Evolutionary conservation across 1,140 invertebrate species (phyloP), one percentile per base, ranked within the genome.

Genomic region (Mamestra configurata): DNA sequence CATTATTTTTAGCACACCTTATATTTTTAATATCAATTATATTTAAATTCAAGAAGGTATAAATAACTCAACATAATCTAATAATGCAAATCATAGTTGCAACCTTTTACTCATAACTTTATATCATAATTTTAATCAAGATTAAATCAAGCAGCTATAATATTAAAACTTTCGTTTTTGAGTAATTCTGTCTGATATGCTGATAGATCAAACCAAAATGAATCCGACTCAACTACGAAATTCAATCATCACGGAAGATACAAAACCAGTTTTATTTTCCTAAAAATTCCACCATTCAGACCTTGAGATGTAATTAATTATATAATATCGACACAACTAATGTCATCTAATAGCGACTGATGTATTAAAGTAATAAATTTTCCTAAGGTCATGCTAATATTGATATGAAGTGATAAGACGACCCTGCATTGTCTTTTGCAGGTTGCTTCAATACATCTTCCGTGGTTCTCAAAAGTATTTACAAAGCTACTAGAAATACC

Each of bases 331-430:
- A 43, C 20, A 37, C 24, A 66, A 64, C 27, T 66, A 77, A 77
- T 66, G 57, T 76, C 57, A 72, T 72, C 20, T 57, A 40, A 66
- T 64, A 73, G 37, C 40, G 35, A 72, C 57, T 49, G 15, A 79
- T 59, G 59, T 72, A 85, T 73, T 76, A 82, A 76, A 83, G 82
- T 82, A 72, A 81, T 82, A 89, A 86, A 89, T 86, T 82, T 88
- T 90, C 84, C 88, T 86, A 90, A 91, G 89, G 88, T 90, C 84
- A 84, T 78, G 79, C 81, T 89, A 92, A 91, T 90, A 90, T 90
- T 91, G 80, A 85, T 82, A 86, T 68, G 51, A 40, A 76, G 57
- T 87, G 88, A 92, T 92, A 90, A 88, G 35, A 22, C 78, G 84
- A 87, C 89, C 87, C 87, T 86, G 89, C 85, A 89, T 90, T 89